Evolutionary conservation across 92 coral and sea anemone species (phyloP), one percentile per base, ranked within the genome.

Genomic region (Diadumene lineata): DNA sequence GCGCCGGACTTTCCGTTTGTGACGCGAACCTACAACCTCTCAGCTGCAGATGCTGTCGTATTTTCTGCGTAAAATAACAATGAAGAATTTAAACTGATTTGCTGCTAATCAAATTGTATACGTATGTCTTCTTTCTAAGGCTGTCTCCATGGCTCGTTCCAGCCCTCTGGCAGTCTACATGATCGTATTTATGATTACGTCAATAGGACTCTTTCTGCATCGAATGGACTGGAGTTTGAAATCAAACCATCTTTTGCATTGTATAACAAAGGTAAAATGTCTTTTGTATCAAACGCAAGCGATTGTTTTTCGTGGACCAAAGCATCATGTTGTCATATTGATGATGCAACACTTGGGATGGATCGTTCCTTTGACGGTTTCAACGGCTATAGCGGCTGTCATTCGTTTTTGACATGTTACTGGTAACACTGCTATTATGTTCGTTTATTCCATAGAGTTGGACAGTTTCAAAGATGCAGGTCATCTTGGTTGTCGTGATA

Each of bases 141-240:
- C 23, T 91, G 97, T 43, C 92, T 88, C 15, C 97, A 91, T 38
- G 97, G 97, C 68, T 91, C 97, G 81, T 91, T 91, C 76, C 97
- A 91, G 78, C 97, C 93, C 26, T 79, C 73, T 15, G 97, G 88
- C 25, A 91, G 93, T 74, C 88, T 91, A 66, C 75, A 85, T 67
- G 84, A 71, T 44, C 86, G 83, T 53, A 84, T 67, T 38, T 70
- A 81, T 68, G 97, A 91, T 68, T 91, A 81, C 66, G 67, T 84
- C 27, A 77, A 88, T 75, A 82, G 78, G 68, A 68, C 77, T 7
- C 53, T 85, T 31, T 57, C 43, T 10, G 88, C 71, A n/a, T 78
- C 74, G 15, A 72, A 67, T 75, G 17, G 30, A 0, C 64, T 81
- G 19, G 75, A 70, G 46, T 50, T 81, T 44, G 81, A 75, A 7